Base-by-base conservation (phyloP, 2,888 invertebrate species). In the Andricus quercusramuli region DNA sequence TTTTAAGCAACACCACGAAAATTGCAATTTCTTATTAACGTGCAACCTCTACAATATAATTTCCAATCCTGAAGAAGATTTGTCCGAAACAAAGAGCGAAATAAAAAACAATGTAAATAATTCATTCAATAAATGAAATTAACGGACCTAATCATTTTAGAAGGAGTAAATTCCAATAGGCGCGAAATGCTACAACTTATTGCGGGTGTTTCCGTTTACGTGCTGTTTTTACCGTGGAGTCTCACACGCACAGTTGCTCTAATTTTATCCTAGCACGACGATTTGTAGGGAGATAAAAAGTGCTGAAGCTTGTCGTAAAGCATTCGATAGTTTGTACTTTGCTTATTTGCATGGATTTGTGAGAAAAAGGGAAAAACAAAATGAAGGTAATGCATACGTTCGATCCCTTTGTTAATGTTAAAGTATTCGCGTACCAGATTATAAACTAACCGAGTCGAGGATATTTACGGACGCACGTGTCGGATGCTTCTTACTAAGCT, bases 381-480 rank as follows among this genome's bases (percentile, higher is more conserved):
- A 44, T 67, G 41, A 8, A 25, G 15, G 77, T 47, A 22, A 77
- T 68, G 70, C 79, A 74, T 78, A 80, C 79, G 78, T 83, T 79
- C 78, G 76, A 82, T 80, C 82, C 80, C 82, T 84, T 83, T 84
- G 83, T 83, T 83, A 82, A 83, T 82, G 80, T 83, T 82, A 79
- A 85, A 83, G 83, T 83, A 83, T 81, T 83, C 83, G 83, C 82
- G 41, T 56, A 77, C 77, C 82, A 83, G 82, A 83, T 83, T 85
- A 82, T 85, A 83, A 82, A 85, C 84, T 78, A 83, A 83, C 83
- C 82, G 74, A 77, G 83, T 70, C 82, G 83, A 78, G 82, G 83
- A 80, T 83, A 85, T 83, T 85, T 84, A 84, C 81, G 83, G 82
- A 84, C 82, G 82, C 81, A 82, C 82, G 84, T 84, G 84, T 84